Evolutionary conservation across 2,888 invertebrate genomes (phyloP), one percentile per base, ranked within the genome.

Genomic region (Diarsia dahlii): DNA sequence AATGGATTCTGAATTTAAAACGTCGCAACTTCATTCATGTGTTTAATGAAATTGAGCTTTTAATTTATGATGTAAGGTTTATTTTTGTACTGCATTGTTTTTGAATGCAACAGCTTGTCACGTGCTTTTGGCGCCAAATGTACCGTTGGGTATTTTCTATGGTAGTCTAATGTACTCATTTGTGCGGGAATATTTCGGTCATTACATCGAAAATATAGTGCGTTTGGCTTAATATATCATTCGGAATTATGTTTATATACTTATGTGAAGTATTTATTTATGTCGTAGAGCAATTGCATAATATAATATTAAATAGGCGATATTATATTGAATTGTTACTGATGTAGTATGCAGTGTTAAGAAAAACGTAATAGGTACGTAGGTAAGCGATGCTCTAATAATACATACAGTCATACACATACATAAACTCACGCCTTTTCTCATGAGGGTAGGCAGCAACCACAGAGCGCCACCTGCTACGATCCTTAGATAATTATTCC

Each of bases 41-140:
- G 64, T 70, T 63, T 48, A 75, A 12, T 28, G 18, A 82, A 67
- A 68, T 71, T 73, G 46, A 65, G 65, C 81, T 62, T 39, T 82
- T 23, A 50, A 12, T 4, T 15, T 1, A 28, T 78, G 8, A n/a
- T 0, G 15, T 71, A 75, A 71, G 56, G 70, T 74, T 72, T 72
- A 69, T 58, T 80, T 84, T 84, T 72, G 39, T 52, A 23, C 23
- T 52, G 20, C 18, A 34, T 48, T 56, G 58, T 28, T 45, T 62
- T 76, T 46, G 18, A 12, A 46, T 73, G 67, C 74, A 66, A 62
- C 63, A 71, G 56, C 66, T 66, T 15, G 58, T 82, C 77, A 79
- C 76, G 71, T 85, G 77, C 15, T 73, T 76, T 85, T 76, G 80
- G 84, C 78, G 84, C 77, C 74, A 77, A 68, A 34, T 68, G 65